phyloP scores from a whole-genome alignment of 2,113 vertebrate genomes.

The Chaetorhynchus papuensis region DNA sequence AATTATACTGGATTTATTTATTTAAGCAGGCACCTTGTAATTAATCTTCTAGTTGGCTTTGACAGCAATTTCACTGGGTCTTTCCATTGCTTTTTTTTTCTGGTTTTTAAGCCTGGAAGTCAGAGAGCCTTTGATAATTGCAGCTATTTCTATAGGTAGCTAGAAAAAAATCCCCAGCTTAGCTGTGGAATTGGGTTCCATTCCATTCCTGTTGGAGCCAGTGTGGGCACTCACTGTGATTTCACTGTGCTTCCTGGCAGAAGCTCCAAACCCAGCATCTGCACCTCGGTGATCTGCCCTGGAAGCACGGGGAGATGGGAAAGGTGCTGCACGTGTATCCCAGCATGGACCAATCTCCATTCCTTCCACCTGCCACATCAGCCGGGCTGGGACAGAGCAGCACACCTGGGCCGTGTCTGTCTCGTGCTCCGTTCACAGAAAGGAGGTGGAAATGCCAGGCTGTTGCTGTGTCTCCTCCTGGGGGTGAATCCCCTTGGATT shows the following conservation, averaged over 20 bases:
- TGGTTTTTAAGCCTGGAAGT: background rate
- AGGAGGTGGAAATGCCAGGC: rapidly evolving
- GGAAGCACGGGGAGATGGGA: background rate
- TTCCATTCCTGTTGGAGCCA: background rate
- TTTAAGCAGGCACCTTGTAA: conserved; percentile 9
- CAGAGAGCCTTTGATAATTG: background rate
- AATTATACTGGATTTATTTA: background rate
- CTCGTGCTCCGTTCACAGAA: rapidly evolving
- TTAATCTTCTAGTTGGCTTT: background rate
- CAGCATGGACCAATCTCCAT: rapidly evolving
- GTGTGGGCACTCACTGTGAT: background rate
- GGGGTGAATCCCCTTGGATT: background rate
- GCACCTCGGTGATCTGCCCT: rapidly evolving
- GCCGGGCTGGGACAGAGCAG: background rate
- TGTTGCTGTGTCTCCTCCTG: background rate
- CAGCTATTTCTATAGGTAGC: background rate
- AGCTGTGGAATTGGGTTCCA: background rate
- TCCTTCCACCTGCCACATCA: rapidly evolving
- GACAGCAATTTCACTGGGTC: background rate
- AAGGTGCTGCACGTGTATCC: rapidly evolving
- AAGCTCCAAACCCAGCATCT: background rate
- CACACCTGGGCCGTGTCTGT: background rate
- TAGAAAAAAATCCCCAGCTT: rapidly evolving
- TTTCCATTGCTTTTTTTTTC: background rate
- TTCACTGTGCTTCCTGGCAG: background rate